Evolutionary conservation across 1,140 invertebrate genomes (phyloP).

Genomic region (Anastrepha ludens): DNA sequence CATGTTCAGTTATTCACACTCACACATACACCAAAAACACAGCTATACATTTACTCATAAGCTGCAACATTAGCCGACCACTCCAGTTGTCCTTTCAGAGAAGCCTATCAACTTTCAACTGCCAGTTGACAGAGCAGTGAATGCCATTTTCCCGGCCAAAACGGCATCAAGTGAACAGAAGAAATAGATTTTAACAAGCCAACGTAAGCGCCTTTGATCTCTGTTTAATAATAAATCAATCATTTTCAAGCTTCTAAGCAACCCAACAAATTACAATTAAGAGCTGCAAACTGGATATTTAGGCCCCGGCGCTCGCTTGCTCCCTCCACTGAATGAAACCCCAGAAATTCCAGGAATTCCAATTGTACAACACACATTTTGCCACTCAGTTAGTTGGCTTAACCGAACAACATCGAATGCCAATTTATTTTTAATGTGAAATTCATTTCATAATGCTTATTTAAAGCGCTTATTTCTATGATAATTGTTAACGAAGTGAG

Average conservation of each 20-base stretch:
- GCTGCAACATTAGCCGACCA: not conserved
- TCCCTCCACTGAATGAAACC: too few relatives aligned
- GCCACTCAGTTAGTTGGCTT: too few relatives aligned
- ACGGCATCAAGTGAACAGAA: not conserved
- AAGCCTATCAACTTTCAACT: not conserved
- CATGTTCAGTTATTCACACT: slow-evolving; percentile 4
- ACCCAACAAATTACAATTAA: not conserved
- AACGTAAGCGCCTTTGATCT: not conserved
- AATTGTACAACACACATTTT: not conserved
- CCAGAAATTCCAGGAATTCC: not conserved
- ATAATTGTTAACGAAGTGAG: not conserved
- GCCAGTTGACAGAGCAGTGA: not conserved
- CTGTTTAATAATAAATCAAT: slow-evolving; percentile 35
- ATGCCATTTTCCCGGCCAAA: not conserved
- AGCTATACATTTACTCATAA: not conserved
- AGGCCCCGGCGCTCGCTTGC: not conserved
- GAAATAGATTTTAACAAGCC: not conserved
- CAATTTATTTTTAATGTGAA: slow-evolving; percentile 21
- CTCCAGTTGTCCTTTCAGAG: not conserved
- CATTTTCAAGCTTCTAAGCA: not conserved
- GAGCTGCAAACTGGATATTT: not conserved
- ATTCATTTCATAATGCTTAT: slow-evolving; percentile 41
- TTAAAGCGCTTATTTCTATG: slow-evolving; percentile 21
- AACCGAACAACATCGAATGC: not conserved
- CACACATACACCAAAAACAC: not conserved